phyloP scores from a whole-genome alignment of 2,113 vertebrate species.

The Petaurus breviceps region DNA sequence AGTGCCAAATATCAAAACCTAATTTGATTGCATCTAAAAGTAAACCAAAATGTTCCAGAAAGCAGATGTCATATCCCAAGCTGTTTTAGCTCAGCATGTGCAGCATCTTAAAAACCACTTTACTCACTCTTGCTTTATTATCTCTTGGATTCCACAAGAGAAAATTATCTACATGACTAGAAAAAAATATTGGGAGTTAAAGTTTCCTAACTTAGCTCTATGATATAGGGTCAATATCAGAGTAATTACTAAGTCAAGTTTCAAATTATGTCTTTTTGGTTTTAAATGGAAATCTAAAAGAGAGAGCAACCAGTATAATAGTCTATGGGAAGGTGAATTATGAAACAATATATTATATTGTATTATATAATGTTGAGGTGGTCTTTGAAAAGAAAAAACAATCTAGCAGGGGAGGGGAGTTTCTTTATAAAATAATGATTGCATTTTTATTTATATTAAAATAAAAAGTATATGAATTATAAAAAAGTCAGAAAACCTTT shows the following conservation, averaged over 20 bases:
- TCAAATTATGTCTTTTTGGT: conserved; percentile 58
- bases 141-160: neutral
- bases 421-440: neutral
- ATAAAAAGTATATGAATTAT: neutral
- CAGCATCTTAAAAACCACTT: neutral
- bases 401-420: neutral
- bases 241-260: conserved; percentile 51
- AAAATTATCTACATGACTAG: neutral
- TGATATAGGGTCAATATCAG: conserved; percentile 55
- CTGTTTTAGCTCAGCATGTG: neutral
- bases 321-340: conserved; percentile 31
- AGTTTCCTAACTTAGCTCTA: neutral
- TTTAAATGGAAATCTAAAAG: conserved; percentile 62
- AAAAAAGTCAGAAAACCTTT: neutral
- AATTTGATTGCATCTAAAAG: neutral
- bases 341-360: conserved; percentile 43
- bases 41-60: neutral
- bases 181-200: neutral
- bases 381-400: conserved; percentile 35
- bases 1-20: neutral
- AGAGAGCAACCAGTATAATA: conserved; percentile 46
- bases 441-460: neutral
- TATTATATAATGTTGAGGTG: conserved; percentile 48
- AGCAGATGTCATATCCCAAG: neutral
- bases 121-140: neutral